phyloP scores from a whole-genome alignment of 2,888 invertebrate genomes.

The Abrostola tripartita region DNA sequence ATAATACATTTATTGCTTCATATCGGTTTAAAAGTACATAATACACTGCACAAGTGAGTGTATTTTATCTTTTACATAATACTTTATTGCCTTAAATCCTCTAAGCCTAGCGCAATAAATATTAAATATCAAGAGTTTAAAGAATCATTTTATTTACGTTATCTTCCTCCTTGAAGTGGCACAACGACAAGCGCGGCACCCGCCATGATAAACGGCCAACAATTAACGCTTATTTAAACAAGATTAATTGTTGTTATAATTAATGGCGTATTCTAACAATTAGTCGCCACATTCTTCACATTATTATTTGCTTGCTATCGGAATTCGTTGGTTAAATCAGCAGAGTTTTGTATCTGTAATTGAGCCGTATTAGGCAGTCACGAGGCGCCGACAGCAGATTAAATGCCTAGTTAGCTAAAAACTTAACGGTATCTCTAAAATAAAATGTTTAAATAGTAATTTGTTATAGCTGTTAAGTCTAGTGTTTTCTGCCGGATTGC shows the following conservation, averaged over 20 bases:
- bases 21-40: no score
- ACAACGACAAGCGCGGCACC: conserved; percentile 27
- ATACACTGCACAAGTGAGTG: background rate
- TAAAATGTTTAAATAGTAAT: no score
- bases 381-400: no score
- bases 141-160: conserved; percentile 4
- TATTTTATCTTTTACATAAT: background rate
- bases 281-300: conserved; percentile 5
- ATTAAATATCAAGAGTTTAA: conserved; percentile 16
- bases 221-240: conserved; percentile 40
- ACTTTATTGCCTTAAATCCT: conserved; percentile 9
- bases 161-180: conserved; percentile 26
- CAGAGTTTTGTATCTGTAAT: no score
- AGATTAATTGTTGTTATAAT: conserved; percentile 37
- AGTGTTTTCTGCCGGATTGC: no score
- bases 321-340: background rate
- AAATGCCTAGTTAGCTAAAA: no score
- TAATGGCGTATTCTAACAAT: conserved; percentile 13
- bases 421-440: no score
- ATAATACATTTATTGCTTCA: no score
- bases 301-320: background rate
- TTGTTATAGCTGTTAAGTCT: no score
- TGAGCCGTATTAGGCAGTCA: no score
- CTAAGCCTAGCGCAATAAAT: conserved; percentile 22
- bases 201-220: conserved; percentile 17